phyloP scores from a whole-genome alignment of 1,140 invertebrate species.

The Drosophila grimshawi region DNA sequence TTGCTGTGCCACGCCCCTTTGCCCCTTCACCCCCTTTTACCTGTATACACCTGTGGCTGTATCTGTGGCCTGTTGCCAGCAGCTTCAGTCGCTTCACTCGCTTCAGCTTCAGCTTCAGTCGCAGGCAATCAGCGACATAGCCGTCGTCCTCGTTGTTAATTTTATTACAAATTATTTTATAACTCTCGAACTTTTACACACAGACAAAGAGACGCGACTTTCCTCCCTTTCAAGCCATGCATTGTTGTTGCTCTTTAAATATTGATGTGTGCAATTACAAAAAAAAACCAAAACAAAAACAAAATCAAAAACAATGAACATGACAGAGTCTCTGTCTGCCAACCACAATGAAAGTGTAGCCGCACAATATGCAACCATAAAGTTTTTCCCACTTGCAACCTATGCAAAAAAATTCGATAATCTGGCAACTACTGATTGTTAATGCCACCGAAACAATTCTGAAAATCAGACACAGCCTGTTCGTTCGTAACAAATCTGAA shows the following conservation, averaged over 20 bases:
- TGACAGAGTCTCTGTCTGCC: neutral
- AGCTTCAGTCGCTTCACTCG: constrained; percentile 5
- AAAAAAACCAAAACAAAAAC: neutral
- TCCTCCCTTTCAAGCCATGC: constrained; percentile 9
- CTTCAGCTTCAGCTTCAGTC: constrained; percentile 43
- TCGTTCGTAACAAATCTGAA: neutral
- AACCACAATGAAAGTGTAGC: constrained; percentile 28
- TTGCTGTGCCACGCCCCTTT: neutral
- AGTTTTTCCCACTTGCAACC: constrained; percentile 10
- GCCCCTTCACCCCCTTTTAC: neutral
- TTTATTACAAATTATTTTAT: constrained; percentile 83
- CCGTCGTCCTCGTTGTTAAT: constrained; percentile 63
- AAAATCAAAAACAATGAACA: constrained; percentile 3
- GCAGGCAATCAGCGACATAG: constrained; percentile 61
- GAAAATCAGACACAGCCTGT: constrained; percentile 12
- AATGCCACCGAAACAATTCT: constrained; percentile 3
- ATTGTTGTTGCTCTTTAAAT: constrained; percentile 28
- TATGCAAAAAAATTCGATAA: neutral
- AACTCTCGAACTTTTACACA: constrained; percentile 66
- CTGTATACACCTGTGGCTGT: constrained; percentile 46
- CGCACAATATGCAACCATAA: constrained; percentile 35
- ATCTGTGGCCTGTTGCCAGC: constrained; percentile 21
- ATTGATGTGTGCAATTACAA: constrained; percentile 56
- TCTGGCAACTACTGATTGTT: constrained; percentile 9
- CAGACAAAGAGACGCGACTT: constrained; percentile 19